A percentile compares a stretch with the other conserved stretches of the same genome.
phyloP scores from a whole-genome alignment of 2,888 invertebrate genomes.

The Drosophila atripex region DNA sequence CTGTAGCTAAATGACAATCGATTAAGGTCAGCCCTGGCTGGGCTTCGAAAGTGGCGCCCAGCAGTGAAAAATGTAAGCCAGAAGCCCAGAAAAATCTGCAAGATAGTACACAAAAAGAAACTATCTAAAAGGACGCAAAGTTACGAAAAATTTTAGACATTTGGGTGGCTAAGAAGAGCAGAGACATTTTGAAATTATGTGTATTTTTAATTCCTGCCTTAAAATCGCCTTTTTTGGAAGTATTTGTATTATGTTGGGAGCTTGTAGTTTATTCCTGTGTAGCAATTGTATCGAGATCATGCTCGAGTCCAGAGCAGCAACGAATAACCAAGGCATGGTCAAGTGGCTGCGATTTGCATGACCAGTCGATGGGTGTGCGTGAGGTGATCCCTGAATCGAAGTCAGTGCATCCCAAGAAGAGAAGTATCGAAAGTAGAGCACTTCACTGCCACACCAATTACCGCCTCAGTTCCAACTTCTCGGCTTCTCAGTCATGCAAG shows the following conservation, averaged over 20 bases:
- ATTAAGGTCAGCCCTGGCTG: conserved; percentile 63
- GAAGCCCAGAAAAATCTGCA: conserved; percentile 54
- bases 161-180: too few species aligned
- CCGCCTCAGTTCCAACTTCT: conserved; percentile 35
- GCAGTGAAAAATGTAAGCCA: conserved; percentile 29
- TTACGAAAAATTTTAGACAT: neutral
- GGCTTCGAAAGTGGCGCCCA: conserved; percentile 48
- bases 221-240: neutral
- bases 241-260: neutral
- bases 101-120: conserved; percentile 27
- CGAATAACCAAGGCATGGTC: conserved; percentile 38
- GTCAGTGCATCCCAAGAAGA: conserved; percentile 28
- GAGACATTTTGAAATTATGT: too few species aligned
- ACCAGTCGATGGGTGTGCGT: conserved; percentile 73
- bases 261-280: neutral
- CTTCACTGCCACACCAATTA: conserved; percentile 50
- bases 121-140: neutral
- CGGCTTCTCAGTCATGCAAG: conserved; percentile 51
- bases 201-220: too few species aligned
- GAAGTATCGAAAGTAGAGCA: conserved; percentile 69
- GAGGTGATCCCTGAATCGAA: conserved; percentile 50
- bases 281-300: conserved; percentile 17
- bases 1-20: conserved; percentile 71
- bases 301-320: conserved; percentile 29
- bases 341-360: conserved; percentile 74